These are phyloP conservation scores for Bombus cullumanus DNA, from an alignment of 1,140 invertebrate species.

Conservation along the genomic window DNA sequence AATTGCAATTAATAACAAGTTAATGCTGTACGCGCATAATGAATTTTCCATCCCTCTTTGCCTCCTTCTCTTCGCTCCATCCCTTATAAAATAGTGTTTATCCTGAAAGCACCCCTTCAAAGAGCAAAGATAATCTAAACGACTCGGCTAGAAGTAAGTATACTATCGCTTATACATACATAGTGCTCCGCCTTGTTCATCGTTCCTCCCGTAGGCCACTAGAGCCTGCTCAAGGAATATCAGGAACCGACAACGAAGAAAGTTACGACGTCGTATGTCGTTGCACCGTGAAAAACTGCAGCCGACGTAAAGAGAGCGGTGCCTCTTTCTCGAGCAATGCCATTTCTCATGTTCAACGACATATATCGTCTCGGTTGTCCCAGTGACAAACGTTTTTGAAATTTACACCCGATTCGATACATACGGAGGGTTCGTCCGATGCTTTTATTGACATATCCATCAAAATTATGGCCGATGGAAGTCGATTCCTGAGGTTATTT, in stretches of 20 bases:
- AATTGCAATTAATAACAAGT: neutral
- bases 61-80: too few relatives aligned
- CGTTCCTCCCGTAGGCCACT: neutral
- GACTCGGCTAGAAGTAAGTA: conserved; percentile 4
- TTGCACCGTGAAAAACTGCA: conserved; percentile 28
- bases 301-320: conserved; percentile 40
- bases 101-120: neutral
- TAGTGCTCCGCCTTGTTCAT: neutral
- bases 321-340: conserved; percentile 3
- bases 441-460: conserved; percentile 22
- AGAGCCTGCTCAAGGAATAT: conserved; percentile 32
- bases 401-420: conserved; percentile 34
- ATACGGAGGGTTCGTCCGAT: too few relatives aligned
- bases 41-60: neutral
- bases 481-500: neutral
- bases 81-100: neutral
- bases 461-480: conserved; percentile 3
- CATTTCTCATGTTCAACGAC: conserved; percentile 44
- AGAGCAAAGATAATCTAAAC: neutral
- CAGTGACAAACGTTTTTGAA: conserved; percentile 38
- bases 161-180: conserved; percentile 22
- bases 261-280: conserved; percentile 35
- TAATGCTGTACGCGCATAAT: neutral
- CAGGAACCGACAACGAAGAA: conserved; percentile 18
- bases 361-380: conserved; percentile 1